Evolutionary conservation across 2,113 vertebrate species (phyloP).

Genomic region (Antigone vipio): DNA sequence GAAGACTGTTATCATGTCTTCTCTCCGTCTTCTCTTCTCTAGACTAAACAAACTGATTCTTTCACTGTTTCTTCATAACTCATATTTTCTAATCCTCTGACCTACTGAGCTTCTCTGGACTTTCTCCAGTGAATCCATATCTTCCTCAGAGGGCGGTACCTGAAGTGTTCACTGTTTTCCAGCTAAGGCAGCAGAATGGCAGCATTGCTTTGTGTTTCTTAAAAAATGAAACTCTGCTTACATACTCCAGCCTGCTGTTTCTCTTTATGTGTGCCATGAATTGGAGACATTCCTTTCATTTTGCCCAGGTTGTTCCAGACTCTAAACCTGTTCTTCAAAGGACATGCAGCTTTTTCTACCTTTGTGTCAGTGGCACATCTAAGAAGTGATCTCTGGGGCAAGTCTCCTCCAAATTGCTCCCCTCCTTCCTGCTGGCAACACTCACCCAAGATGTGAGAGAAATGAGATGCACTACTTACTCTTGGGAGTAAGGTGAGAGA

Average conservation of each 20-base stretch:
- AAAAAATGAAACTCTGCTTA: background rate
- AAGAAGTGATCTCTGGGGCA: background rate
- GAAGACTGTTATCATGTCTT: slow-evolving; percentile 50
- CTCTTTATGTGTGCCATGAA: background rate
- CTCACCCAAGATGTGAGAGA: background rate
- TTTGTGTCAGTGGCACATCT: background rate
- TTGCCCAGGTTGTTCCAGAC: background rate
- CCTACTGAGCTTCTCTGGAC: slow-evolving; percentile 46
- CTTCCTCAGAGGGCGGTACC: background rate
- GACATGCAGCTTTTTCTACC: background rate
- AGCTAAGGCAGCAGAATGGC: slow-evolving; percentile 50
- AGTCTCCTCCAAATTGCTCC: background rate
- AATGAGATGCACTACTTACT: background rate
- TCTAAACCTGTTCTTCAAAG: background rate
- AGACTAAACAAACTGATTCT: slow-evolving; percentile 64
- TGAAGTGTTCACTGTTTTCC: background rate
- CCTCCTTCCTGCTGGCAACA: background rate
- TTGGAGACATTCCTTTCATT: background rate
- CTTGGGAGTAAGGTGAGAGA: background rate
- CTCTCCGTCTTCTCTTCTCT: background rate
- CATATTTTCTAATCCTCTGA: slow-evolving; percentile 63
- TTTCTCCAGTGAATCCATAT: slow-evolving; percentile 43
- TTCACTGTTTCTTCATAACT: slow-evolving; percentile 53
- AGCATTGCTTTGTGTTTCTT: background rate
- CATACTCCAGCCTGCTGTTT: background rate